phyloP scores from a whole-genome alignment of 2,113 vertebrate genomes.

The Phalacrocorax aristotelis region DNA sequence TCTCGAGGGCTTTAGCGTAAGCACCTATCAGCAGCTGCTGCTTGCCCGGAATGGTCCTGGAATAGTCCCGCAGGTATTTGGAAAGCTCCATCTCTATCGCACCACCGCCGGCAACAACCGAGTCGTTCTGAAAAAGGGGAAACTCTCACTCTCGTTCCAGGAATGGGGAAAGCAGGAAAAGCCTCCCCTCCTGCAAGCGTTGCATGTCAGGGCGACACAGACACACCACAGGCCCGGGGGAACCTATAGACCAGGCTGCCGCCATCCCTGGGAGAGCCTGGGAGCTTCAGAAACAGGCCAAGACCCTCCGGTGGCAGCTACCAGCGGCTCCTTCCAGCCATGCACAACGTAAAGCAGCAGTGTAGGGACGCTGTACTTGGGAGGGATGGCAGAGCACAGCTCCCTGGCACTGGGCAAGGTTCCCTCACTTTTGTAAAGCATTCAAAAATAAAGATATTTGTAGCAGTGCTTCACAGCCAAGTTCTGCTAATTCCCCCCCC shows the following conservation, averaged over 20 bases:
- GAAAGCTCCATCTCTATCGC: constrained; percentile 99
- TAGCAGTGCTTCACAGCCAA: background rate
- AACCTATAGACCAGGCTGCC: background rate
- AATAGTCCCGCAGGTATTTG: constrained; percentile 92
- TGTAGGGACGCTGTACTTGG: fast-evolving
- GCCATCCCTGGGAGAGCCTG: background rate
- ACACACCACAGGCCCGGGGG: too few species aligned
- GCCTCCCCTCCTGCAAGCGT: background rate
- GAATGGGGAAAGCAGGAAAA: background rate
- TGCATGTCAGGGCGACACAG: background rate
- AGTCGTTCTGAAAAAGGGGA: constrained; percentile 84
- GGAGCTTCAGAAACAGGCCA: background rate
- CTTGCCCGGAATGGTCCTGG: constrained; percentile 95
- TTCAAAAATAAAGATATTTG: background rate
- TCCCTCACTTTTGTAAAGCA: background rate
- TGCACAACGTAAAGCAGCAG: fast-evolving
- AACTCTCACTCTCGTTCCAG: background rate
- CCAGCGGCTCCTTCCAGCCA: background rate
- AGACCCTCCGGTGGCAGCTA: background rate
- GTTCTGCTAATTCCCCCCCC: background rate
- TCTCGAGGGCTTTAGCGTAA: constrained; percentile 94
- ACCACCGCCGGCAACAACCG: constrained; percentile 90
- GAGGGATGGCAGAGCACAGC: background rate
- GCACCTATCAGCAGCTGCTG: constrained; percentile 96
- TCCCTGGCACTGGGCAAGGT: fast-evolving